Conservation (phyloP, 2,888 invertebrate genomes). For the Eupelmus urozonus region DNA sequence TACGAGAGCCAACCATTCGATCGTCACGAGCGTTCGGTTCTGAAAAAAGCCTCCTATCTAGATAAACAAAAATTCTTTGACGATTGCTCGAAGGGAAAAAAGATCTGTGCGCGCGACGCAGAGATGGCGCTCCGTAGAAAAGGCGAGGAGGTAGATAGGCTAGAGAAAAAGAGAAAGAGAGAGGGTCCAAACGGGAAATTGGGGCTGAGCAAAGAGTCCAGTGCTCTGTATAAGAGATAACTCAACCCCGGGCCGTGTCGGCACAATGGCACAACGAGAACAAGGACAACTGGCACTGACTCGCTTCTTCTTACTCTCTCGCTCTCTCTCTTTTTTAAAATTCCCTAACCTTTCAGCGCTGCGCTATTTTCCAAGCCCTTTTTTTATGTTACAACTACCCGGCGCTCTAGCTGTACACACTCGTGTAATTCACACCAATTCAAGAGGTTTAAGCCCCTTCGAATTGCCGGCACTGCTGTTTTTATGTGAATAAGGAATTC, state of each 20-base stretch:
- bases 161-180: conserved; percentile 3
- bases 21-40: too few species aligned
- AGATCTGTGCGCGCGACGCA: neutral
- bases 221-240: conserved; percentile 42
- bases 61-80: neutral
- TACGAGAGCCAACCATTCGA: neutral
- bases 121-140: conserved; percentile 15
- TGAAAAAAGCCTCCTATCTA: neutral
- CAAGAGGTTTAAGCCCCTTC: neutral
- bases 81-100: conserved; percentile 5
- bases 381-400: neutral
- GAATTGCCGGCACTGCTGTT: neutral
- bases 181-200: conserved; percentile 41
- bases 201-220: conserved; percentile 48
- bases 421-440: neutral
- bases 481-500: too few species aligned
- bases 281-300: conserved; percentile 38
- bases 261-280: conserved; percentile 48
- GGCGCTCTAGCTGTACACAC: neutral
- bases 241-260: conserved; percentile 21
- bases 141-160: neutral
- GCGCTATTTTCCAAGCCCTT: conserved; percentile 24
- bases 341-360: conserved; percentile 29
- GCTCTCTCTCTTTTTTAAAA: conserved; percentile 13
- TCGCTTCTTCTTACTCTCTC: neutral